A percentile compares a stretch with the other conserved stretches of the same genome.
phyloP scores from a whole-genome alignment of 2,113 vertebrate genomes.

The Sigmodon hispidus region DNA sequence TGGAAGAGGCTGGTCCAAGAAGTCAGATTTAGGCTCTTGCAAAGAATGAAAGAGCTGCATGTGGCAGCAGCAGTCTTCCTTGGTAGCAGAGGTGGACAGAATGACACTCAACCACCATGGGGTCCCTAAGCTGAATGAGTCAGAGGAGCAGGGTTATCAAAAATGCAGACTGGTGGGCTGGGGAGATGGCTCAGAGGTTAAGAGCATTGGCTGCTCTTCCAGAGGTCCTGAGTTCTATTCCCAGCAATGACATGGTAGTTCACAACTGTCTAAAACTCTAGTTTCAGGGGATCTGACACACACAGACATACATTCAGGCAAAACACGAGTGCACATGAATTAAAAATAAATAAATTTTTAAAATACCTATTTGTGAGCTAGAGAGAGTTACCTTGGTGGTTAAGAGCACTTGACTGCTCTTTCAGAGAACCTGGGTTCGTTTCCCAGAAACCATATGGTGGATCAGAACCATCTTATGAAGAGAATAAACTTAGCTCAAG shows the following conservation, averaged over 20 bases:
- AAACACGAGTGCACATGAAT: too few relatives aligned
- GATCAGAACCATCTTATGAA: too few relatives aligned
- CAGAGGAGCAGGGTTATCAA: neutral
- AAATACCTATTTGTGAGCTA: too few relatives aligned
- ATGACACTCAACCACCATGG: rapidly evolving
- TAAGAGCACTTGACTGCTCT: too few relatives aligned
- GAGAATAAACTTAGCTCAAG: too few relatives aligned
- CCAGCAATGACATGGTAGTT: neutral
- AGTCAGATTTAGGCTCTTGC: neutral
- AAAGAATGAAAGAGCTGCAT: neutral
- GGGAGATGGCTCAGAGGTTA: neutral
- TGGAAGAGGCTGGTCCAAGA: neutral
- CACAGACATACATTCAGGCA: too few relatives aligned
- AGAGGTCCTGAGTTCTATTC: neutral
- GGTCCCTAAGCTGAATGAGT: neutral
- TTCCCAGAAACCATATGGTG: too few relatives aligned
- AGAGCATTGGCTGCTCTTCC: neutral
- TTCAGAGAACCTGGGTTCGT: neutral
- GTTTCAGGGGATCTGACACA: neutral
- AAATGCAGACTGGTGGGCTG: neutral
- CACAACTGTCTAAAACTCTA: neutral
- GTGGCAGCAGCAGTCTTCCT: neutral
- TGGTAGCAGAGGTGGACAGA: neutral
- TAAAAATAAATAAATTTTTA: too few relatives aligned
- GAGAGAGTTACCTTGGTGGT: too few relatives aligned